Base-by-base conservation (phyloP, 2,797 vertebrate species). In the Chrosomus eos region DNA sequence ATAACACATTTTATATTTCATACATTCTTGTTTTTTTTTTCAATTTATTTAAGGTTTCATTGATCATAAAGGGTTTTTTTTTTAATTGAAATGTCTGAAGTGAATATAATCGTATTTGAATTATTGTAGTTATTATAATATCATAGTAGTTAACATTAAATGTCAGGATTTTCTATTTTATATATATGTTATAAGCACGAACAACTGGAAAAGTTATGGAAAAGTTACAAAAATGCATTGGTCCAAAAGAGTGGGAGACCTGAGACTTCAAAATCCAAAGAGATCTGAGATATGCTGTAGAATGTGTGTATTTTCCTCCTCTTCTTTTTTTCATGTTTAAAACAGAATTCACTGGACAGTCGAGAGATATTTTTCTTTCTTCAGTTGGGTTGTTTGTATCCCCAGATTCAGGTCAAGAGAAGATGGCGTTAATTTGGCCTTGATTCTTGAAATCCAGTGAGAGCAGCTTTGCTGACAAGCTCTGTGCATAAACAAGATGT, bases 401-500 rank as follows among this genome's bases (percentile, higher is more conserved):
- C 18, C 72, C 87, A 88, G 89, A 94, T 94, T 92, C 90, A 92
- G 90, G 91, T 93, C 92, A 92, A 62, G 60, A 80, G 88, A 86
- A 67, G 80, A 90, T 88, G 85, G 87, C 89, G 92, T 92, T 93
- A 86, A 88, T 91, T 91, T 89, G 67, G 88, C 64, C 88, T 87
- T 93, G 93, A 91, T 92, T 92, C 89, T 88, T 92, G 90, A 93
- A 93, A 92, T 89, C 86, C 90, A 88, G 85, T 87, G 38, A 85
- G 92, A 92, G 90, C 89, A 90, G 73, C 88, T 90, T 88, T 79
- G 45, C 91, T 85, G 87, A 87, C 86, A 87, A 87, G 87, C 86
- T 74, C 82, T 88, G 84, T 91, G 91, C 91, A 92, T 89, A 92
- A 93, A 92, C 92, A 93, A 91, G 90, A 90, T 92, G 92, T 75